These are phyloP conservation scores for Pyrgus malvae DNA, from an alignment of 2,888 invertebrate species.

Conservation along the genomic window DNA sequence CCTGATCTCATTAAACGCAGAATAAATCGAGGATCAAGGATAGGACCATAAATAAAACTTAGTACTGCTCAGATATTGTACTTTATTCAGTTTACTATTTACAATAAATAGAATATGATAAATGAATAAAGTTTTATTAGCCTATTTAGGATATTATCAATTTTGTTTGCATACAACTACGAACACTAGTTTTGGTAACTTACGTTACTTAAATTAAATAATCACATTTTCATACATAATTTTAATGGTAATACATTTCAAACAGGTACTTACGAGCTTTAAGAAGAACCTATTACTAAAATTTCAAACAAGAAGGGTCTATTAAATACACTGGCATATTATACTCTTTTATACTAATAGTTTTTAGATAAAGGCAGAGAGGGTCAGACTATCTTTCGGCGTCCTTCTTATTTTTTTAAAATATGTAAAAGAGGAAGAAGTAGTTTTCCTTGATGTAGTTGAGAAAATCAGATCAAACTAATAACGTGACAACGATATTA, in stretches of 20 bases:
- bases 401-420: too few species aligned
- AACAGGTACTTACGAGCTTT: too few species aligned
- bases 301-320: too few species aligned
- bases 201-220: slow-evolving; percentile 31
- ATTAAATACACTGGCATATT: too few species aligned
- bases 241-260: background rate
- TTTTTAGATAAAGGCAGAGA: too few species aligned
- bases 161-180: slow-evolving; percentile 36
- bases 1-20: slow-evolving; percentile 6
- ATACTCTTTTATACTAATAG: too few species aligned
- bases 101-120: slow-evolving; percentile 2
- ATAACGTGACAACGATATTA: too few species aligned
- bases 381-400: too few species aligned
- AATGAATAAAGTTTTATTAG: slow-evolving; percentile 10
- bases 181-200: slow-evolving; percentile 68
- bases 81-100: slow-evolving; percentile 29
- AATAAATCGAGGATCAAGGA: background rate
- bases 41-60: background rate
- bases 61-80: slow-evolving; percentile 23
- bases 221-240: slow-evolving; percentile 18
- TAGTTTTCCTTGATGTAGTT: too few species aligned
- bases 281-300: too few species aligned
- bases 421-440: too few species aligned
- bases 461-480: too few species aligned
- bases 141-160: slow-evolving; percentile 12